A percentile compares a stretch with the other conserved stretches of the same genome.
Conservation (phyloP, 2,797 vertebrate genomes). For the Sitta carolinensis region DNA sequence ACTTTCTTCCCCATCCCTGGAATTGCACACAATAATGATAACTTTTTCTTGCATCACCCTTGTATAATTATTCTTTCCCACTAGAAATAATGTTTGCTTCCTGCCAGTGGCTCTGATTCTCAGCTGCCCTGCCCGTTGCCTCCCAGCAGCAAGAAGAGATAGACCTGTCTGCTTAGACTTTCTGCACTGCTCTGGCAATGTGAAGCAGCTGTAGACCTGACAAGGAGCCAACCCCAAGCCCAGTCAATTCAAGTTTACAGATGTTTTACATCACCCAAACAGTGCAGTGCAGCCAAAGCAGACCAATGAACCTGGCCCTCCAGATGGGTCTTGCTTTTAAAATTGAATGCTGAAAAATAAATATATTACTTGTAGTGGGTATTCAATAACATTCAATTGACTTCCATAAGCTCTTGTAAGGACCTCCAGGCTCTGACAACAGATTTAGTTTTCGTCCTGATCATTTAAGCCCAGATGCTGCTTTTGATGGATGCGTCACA, state of each 20-base stretch:
- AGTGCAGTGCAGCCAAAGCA: background rate
- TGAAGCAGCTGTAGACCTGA: background rate
- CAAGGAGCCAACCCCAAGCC: background rate
- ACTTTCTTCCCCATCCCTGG: background rate
- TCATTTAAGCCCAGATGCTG: background rate
- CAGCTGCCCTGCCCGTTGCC: background rate
- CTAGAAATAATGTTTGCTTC: background rate
- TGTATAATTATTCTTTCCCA: background rate
- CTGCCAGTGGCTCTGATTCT: background rate
- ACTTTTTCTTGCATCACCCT: background rate
- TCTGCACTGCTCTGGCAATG: background rate
- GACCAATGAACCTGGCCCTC: background rate
- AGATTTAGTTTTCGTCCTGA: conserved; percentile 31
- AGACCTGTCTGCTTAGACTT: background rate
- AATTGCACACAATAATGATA: background rate
- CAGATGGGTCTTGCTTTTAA: conserved; percentile 9
- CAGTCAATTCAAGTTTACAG: conserved; percentile 13
- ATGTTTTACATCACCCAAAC: background rate
- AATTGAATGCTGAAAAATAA: background rate
- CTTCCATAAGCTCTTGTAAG: background rate
- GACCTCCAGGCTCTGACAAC: background rate
- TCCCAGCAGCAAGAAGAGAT: background rate
- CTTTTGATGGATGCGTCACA: background rate
- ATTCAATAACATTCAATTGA: background rate
- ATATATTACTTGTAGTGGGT: background rate